phyloP scores from a whole-genome alignment of 2,888 invertebrate species.

The Neoitamus cyanurus region DNA sequence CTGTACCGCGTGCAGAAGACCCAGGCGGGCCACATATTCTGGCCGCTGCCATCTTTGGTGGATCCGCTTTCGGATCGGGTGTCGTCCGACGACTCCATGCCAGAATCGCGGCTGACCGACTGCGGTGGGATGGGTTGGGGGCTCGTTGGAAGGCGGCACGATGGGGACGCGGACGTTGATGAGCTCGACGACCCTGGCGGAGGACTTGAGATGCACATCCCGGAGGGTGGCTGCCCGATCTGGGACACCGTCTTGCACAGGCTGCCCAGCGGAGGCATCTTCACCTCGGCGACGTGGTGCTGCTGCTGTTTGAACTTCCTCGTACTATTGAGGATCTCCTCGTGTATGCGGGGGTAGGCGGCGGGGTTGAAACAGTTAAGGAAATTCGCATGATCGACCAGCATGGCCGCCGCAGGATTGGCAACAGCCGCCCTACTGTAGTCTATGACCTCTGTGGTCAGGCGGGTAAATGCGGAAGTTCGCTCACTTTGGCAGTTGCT shows the following conservation, averaged over 20 bases:
- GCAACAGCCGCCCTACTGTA: conserved; percentile 57
- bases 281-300: conserved; percentile 54
- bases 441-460: conserved; percentile 61
- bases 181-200: conserved; percentile 55
- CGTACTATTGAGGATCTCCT: conserved; percentile 64
- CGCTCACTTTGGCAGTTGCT: conserved; percentile 51
- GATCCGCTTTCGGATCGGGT: conserved; percentile 65
- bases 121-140: conserved; percentile 65
- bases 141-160: conserved; percentile 56
- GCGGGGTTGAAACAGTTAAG: conserved; percentile 65
- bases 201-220: conserved; percentile 55
- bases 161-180: conserved; percentile 56
- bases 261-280: conserved; percentile 73
- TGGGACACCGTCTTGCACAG: conserved; percentile 77
- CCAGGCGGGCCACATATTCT: conserved; percentile 92
- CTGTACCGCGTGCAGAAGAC: conserved; percentile 97
- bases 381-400: conserved; percentile 64
- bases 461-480: conserved; percentile 63
- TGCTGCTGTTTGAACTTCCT: conserved; percentile 51
- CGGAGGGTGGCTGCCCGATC: conserved; percentile 68
- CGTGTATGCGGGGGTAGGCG: conserved; percentile 65
- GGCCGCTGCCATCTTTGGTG: conserved; percentile 63
- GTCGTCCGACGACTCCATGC: conserved; percentile 67
- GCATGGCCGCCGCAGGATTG: conserved; percentile 61
- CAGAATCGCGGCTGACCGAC: conserved; percentile 65